These are phyloP conservation scores for Pomatostomus ruficeps DNA, from an alignment of 2,113 vertebrate species.

Conservation along the genomic window DNA sequence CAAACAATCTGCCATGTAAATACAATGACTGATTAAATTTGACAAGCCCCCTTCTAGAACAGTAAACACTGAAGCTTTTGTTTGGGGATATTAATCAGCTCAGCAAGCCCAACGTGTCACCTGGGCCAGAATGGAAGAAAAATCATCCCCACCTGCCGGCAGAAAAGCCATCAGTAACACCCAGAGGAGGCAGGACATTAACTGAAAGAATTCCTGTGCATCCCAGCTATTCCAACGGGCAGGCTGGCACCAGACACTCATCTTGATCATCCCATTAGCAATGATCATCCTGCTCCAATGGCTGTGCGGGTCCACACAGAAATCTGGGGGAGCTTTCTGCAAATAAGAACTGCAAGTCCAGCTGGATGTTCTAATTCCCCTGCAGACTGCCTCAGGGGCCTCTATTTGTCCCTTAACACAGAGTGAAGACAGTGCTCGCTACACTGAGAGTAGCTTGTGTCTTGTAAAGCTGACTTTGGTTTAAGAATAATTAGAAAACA, in stretches of 20 bases:
- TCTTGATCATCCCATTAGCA: not conserved
- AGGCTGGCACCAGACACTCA: not conserved
- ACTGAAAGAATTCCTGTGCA: not conserved
- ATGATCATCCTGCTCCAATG: not conserved
- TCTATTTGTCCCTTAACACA: not conserved
- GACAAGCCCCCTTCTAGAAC: conserved; percentile 11
- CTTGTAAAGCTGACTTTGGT: not conserved
- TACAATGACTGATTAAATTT: conserved; percentile 21
- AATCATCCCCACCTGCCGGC: not conserved
- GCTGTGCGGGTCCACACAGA: not conserved
- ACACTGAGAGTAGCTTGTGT: not conserved
- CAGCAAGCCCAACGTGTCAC: not conserved
- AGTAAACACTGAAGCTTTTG: conserved; percentile 22
- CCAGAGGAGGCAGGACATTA: not conserved
- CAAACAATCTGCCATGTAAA: not conserved
- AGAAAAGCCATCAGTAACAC: not conserved
- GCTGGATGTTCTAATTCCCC: not conserved
- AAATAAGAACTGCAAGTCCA: not conserved
- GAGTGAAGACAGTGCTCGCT: not conserved
- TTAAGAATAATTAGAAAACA: not conserved
- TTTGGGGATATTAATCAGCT: conserved; percentile 22
- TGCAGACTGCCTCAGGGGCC: not conserved
- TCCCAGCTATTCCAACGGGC: not conserved
- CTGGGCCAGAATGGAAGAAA: not conserved
- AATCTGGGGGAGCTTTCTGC: not conserved